These are phyloP conservation scores for Echinops telfairi DNA, from an alignment of 2,113 vertebrate species.

Conservation along the genomic window DNA sequence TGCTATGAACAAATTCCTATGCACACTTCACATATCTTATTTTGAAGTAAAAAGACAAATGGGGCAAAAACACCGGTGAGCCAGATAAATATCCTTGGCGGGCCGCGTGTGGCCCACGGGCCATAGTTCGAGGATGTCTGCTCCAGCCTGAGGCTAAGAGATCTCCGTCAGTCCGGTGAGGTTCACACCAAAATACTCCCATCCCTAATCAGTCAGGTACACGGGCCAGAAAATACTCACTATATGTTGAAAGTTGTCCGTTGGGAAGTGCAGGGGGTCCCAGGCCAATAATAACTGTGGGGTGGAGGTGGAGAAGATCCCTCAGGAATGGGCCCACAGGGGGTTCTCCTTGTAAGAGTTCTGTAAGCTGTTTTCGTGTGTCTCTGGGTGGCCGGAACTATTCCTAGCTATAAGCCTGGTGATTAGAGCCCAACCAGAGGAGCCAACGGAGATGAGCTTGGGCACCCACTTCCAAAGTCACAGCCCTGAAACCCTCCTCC, in stretches of 20 bases:
- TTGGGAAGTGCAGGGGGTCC: background rate
- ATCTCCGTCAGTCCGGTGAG: no score
- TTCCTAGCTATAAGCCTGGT: background rate
- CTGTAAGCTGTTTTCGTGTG: background rate
- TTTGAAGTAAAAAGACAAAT: no score
- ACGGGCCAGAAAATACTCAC: background rate
- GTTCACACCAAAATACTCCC: background rate
- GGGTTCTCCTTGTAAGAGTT: no score
- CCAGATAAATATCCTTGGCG: no score
- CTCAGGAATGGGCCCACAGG: background rate
- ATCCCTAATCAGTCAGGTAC: rapidly evolving
- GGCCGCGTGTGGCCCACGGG: no score
- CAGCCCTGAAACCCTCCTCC: background rate
- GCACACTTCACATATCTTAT: no score
- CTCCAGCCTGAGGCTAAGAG: background rate
- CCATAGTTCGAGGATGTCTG: no score
- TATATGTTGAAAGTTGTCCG: background rate
- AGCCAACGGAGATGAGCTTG: no score
- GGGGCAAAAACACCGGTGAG: no score
- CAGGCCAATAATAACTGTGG: background rate
- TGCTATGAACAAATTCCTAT: no score
- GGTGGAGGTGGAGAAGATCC: background rate
- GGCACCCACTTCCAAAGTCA: background rate
- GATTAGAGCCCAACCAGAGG: background rate
- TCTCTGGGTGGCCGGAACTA: background rate